Base-by-base conservation (phyloP, 2,888 invertebrate genomes). In the Phasia obesa region DNA sequence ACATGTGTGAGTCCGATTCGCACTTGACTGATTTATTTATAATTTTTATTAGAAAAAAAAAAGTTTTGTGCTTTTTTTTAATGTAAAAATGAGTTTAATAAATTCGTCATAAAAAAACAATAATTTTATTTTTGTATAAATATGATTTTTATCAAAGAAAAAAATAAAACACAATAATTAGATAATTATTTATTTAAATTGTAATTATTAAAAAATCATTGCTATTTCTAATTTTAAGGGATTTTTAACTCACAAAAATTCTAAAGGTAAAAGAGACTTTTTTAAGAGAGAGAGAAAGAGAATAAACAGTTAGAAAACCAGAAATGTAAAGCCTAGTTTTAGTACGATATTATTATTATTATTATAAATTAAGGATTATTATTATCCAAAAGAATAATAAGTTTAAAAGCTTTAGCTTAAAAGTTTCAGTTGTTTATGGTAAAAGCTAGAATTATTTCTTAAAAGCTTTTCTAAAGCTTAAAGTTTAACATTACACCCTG, bases 11-110 rank as follows among this genome's bases (percentile, higher is more conserved):
- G n/a, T n/a, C n/a, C n/a, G n/a, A n/a, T n/a, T n/a, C n/a, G n/a
- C n/a, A n/a, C n/a, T n/a, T n/a, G n/a, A n/a, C n/a, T n/a, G n/a
- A n/a, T n/a, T n/a, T 64, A 70, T 76, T 49, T 71, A 23, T 57
- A 25, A 27, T 19, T 44, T 49, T 71, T 23, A 42, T 51, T 69
- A 73, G 38, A 15, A 23, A 55, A 60, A 69, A 17, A 57, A 15
- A 15, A 47, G 53, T 74, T 74, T 67, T 74, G 67, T 80, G 74
- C 73, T 67, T 73, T 53, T 55, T 55, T 53, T 55, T 55, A 47
- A 47, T 53, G 15, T 2, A 17, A 27, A 59, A 21, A 64, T 6
- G 1, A 53, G 2, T 47, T 27, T 9, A 55, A n/a, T 47, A 47
- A 44, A 44, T n/a, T 44, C 6, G 6, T 38, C 64, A 47, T 3